Evolutionary conservation across 1,140 invertebrate species (phyloP), one percentile per base, ranked within the genome.

Genomic region (Drosophila pallidifrons): DNA sequence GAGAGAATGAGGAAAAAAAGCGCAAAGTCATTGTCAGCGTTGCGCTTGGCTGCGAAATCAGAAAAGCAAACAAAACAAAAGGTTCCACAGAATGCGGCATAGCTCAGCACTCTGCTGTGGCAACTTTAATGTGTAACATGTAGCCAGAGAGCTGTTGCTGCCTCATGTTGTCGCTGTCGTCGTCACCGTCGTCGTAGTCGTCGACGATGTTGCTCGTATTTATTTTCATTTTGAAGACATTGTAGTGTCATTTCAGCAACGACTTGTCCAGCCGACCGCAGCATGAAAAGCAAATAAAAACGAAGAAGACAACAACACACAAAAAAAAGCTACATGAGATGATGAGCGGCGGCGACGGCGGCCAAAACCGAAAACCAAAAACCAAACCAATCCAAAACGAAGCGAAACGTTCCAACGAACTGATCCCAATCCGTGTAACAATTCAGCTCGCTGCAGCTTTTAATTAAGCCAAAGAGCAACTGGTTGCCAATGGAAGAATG

Each of bases 181-280:
- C 52, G 58, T 25, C 20, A 25, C 20, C 63, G 71, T 61, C 51
- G 51, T 68, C 49, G 68, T 65, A 47, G 64, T 52, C 63, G 58
- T 57, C 59, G 79, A 45, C 52, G 58, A 15, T 45, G 66, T 55
- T 43, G 71, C 64, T 77, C 79, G 83, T 89, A 88, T 87, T 87
- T 88, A 87, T 87, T 87, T 87, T 87, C 83, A 87, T 87, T 87
- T 87, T 63, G 73, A 87, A 87, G 83, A 87, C 83, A 88, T 88
- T 87, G 83, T 87, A 87, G 83, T 87, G 83, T 87, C 83, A 87
- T 89, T 87, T 87, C 83, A 88, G 77, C 82, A 85, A 76, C 77
- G 68, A 74, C 70, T 75, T 78, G 75, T 78, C 75, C 75, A 68
- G 63, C 68, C 46, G 46, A 86, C 83, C 83, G 77, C 83, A 87